Conservation (phyloP, 2,888 invertebrate species). For the Microctonus brassicae region DNA sequence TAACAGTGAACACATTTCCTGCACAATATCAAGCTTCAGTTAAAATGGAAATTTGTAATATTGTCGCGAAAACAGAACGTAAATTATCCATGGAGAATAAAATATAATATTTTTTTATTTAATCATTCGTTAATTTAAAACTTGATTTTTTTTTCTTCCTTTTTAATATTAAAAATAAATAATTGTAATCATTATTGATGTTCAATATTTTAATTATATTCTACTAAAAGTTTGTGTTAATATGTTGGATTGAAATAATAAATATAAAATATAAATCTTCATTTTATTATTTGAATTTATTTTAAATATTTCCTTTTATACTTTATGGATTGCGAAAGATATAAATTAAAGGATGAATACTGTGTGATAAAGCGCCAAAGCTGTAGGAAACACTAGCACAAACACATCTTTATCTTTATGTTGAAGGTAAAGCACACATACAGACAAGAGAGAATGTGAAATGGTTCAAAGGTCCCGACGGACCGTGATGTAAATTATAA, state of each 20-base stretch:
- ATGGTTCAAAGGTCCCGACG: slow-evolving; percentile 46
- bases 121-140: no score
- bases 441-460: slow-evolving; percentile 36
- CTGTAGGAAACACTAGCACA: not conserved
- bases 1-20: slow-evolving; percentile 57
- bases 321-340: no score
- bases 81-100: slow-evolving; percentile 35
- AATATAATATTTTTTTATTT: not conserved
- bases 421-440: not conserved
- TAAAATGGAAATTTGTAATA: slow-evolving; percentile 52
- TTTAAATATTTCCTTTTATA: no score
- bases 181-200: no score
- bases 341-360: not conserved
- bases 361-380: not conserved
- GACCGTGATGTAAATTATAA: slow-evolving; percentile 63
- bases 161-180: no score
- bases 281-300: no score
- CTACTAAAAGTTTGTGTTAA: no score
- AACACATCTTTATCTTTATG: not conserved
- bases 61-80: slow-evolving; percentile 53
- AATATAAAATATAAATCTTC: no score
- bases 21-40: slow-evolving; percentile 53
- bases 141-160: no score
- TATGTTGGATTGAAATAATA: no score
- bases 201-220: no score